A percentile compares a stretch with the other conserved stretches of the same genome.
These are phyloP conservation scores for Leptothorax acervorum DNA, from an alignment of 2,888 invertebrate species.

Conservation along the genomic window DNA sequence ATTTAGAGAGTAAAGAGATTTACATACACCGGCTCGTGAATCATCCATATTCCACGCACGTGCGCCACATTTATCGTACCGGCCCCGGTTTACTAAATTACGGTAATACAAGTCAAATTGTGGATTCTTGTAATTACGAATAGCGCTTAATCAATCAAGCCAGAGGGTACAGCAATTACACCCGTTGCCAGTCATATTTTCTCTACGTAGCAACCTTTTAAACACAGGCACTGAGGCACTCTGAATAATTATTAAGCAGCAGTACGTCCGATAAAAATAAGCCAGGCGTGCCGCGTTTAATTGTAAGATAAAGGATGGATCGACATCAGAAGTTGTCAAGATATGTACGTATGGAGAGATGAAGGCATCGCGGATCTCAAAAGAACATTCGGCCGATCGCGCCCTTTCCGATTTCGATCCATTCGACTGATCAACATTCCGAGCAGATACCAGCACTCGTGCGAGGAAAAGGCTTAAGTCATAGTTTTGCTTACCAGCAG, in stretches of 20 bases:
- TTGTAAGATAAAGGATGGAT: slow-evolving; percentile 3
- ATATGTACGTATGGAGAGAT: background rate
- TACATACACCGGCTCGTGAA: slow-evolving; percentile 25
- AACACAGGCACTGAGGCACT: background rate
- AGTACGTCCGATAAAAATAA: background rate
- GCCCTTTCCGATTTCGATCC: slow-evolving; percentile 15
- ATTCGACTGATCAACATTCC: slow-evolving; percentile 17
- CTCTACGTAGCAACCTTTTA: background rate
- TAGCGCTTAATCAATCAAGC: slow-evolving; percentile 11
- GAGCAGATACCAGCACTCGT: background rate
- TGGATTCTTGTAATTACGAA: slow-evolving; percentile 11
- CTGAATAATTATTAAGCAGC: slow-evolving; percentile 12
- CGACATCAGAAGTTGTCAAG: slow-evolving; percentile 9
- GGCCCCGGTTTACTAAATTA: slow-evolving; percentile 39
- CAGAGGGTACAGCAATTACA: background rate
- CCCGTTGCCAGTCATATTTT: background rate
- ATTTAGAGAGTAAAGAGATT: slow-evolving; percentile 30
- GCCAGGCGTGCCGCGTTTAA: background rate
- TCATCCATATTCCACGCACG: slow-evolving; percentile 38
- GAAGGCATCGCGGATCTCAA: background rate
- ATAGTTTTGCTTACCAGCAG: slow-evolving; percentile 83
- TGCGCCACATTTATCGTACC: slow-evolving; percentile 30
- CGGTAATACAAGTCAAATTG: slow-evolving; percentile 14
- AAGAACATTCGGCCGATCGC: background rate
- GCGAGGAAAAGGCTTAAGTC: slow-evolving; percentile 1